Evolutionary conservation across 2,888 invertebrate species (phyloP).

Genomic region (Clistopyga incitator): DNA sequence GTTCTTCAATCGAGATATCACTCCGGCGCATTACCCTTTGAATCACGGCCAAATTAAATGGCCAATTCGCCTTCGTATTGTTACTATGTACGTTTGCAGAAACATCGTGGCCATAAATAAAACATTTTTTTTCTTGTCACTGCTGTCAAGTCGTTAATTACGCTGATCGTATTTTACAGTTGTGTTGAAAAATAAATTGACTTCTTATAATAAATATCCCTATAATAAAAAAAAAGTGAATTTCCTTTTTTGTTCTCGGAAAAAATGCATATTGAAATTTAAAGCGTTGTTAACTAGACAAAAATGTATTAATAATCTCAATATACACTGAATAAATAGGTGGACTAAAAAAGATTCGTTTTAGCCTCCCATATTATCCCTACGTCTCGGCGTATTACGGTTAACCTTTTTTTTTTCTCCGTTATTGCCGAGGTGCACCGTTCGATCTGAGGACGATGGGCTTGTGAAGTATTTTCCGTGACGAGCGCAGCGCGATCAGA

Average conservation of each 20-base stretch:
- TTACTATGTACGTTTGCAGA: background rate
- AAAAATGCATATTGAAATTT: no score
- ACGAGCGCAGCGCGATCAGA: constrained; percentile 27
- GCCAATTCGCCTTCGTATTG: background rate
- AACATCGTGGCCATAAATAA: background rate
- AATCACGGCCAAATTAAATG: background rate
- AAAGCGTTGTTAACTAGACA: no score
- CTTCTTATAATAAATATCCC: no score
- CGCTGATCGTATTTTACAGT: no score
- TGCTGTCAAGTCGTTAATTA: background rate
- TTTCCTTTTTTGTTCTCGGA: no score
- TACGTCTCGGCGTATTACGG: background rate
- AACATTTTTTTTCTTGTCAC: background rate
- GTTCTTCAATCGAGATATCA: constrained; percentile 37
- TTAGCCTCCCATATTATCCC: background rate
- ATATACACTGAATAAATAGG: background rate
- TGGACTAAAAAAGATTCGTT: background rate
- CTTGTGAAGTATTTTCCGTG: constrained; percentile 40
- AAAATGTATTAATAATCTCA: no score
- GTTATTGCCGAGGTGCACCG: background rate
- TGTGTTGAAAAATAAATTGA: no score
- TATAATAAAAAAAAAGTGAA: no score
- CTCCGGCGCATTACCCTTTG: background rate
- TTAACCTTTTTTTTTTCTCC: no score
- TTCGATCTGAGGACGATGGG: constrained; percentile 21